Conservation (phyloP, 2,113 vertebrate species). For the Tetrao urogallus region DNA sequence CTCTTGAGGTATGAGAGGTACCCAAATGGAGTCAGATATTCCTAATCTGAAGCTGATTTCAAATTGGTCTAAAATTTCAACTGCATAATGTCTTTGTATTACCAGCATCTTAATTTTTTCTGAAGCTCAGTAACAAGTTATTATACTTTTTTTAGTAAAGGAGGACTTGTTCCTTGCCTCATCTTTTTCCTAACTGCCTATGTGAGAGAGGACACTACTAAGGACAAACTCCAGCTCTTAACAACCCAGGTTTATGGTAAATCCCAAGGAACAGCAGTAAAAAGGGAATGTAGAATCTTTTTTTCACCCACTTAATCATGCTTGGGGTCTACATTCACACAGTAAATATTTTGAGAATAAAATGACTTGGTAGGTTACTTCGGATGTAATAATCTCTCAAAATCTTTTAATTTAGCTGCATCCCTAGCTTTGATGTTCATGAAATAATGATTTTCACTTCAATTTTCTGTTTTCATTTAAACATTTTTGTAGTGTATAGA, state of each 20-base stretch:
- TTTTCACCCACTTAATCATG: not conserved
- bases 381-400: not conserved
- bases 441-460: not conserved
- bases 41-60: not conserved
- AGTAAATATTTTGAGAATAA: not conserved
- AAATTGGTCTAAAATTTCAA: not conserved
- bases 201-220: not conserved
- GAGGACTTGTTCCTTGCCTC: not conserved
- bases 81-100: not conserved
- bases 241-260: rapidly evolving
- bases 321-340: not conserved
- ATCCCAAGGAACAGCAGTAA: not conserved
- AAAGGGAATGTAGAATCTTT: not conserved
- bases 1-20: not conserved
- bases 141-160: not conserved
- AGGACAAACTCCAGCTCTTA: not conserved
- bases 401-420: not conserved
- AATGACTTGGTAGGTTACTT: not conserved
- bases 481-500: not conserved
- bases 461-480: constrained; percentile 32
- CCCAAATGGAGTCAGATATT: not conserved
- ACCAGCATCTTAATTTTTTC: not conserved
- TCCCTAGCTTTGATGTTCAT: not conserved
- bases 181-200: not conserved
- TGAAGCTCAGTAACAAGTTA: not conserved